Percentiles rank a stretch among this genome's conserved stretches.
phyloP scores from a whole-genome alignment of 30 jellyfish, hydroid and myxozoan genomes.

The Nemopilema nomurai region DNA sequence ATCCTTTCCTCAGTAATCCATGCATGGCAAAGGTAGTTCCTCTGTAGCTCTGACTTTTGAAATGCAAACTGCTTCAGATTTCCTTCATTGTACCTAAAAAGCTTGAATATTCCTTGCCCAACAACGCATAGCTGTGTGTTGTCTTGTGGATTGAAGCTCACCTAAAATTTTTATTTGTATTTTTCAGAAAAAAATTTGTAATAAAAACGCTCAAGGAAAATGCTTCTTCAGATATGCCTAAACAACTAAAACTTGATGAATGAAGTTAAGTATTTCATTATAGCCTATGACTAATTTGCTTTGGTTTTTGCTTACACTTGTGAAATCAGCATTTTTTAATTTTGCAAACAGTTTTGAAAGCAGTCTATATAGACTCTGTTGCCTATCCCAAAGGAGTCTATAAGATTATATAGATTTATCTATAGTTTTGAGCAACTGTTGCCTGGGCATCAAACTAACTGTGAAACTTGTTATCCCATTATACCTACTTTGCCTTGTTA shows the following conservation, averaged over 20 bases:
- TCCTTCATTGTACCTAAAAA: conserved; percentile 91
- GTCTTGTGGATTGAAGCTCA: conserved; percentile 93
- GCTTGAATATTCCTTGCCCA: conserved; percentile 93
- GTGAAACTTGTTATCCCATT: too few relatives aligned
- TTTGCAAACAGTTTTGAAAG: not conserved
- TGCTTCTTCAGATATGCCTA: not conserved
- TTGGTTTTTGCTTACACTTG: not conserved
- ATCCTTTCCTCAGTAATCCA: conserved; percentile 90
- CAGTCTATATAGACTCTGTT: too few relatives aligned
- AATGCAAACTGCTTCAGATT: conserved; percentile 86
- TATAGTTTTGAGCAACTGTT: too few relatives aligned
- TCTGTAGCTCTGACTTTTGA: conserved; percentile 81
- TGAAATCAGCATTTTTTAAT: too few relatives aligned
- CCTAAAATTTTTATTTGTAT: conserved; percentile 53
- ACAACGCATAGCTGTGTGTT: conserved; percentile 89
- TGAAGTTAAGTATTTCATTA: too few relatives aligned
- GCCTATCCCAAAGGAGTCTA: too few relatives aligned
- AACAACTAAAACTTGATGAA: too few relatives aligned
- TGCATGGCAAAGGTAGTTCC: conserved; percentile 91
- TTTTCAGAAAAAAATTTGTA: not conserved
- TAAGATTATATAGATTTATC: too few relatives aligned
- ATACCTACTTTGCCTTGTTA: too few relatives aligned
- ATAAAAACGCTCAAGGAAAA: not conserved
- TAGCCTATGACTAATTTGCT: too few relatives aligned
- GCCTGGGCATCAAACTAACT: too few relatives aligned